phyloP scores from a whole-genome alignment of 2,888 invertebrate species.

The Drosophila mettleri region DNA sequence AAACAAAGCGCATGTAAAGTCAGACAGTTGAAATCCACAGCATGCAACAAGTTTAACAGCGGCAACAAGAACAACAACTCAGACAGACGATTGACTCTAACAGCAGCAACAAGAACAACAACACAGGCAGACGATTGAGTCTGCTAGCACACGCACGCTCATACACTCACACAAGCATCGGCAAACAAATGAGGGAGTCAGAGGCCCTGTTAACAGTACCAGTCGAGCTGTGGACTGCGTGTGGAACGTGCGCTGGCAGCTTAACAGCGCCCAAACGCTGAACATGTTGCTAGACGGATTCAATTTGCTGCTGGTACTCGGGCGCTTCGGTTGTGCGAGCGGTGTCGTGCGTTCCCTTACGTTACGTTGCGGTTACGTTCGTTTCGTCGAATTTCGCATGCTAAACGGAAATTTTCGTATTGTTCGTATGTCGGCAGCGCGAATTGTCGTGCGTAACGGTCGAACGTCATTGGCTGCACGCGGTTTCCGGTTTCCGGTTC shows the following conservation, averaged over 20 bases:
- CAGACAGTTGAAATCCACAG: slow-evolving; percentile 53
- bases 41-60: slow-evolving; percentile 69
- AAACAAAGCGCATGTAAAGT: slow-evolving; percentile 52
- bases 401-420: slow-evolving; percentile 25
- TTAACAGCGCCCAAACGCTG: slow-evolving; percentile 37
- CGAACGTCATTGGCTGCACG: slow-evolving; percentile 47
- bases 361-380: slow-evolving; percentile 37
- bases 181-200: not conserved
- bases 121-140: not conserved
- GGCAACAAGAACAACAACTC: not conserved
- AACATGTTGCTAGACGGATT: slow-evolving; percentile 28
- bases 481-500: slow-evolving; percentile 42
- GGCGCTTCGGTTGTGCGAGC: slow-evolving; percentile 75
- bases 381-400: slow-evolving; percentile 47
- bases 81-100: not conserved
- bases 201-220: slow-evolving; percentile 26
- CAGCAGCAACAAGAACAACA: slow-evolving; percentile 16
- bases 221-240: slow-evolving; percentile 6
- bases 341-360: slow-evolving; percentile 62
- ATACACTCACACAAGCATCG: not conserved
- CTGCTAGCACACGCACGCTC: not conserved
- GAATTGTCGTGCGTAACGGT: slow-evolving; percentile 46
- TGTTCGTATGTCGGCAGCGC: slow-evolving; percentile 46
- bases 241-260: slow-evolving; percentile 38
- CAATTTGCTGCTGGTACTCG: slow-evolving; percentile 61